phyloP scores from a whole-genome alignment of 1,140 invertebrate genomes.

The Eupeodes corollae region DNA sequence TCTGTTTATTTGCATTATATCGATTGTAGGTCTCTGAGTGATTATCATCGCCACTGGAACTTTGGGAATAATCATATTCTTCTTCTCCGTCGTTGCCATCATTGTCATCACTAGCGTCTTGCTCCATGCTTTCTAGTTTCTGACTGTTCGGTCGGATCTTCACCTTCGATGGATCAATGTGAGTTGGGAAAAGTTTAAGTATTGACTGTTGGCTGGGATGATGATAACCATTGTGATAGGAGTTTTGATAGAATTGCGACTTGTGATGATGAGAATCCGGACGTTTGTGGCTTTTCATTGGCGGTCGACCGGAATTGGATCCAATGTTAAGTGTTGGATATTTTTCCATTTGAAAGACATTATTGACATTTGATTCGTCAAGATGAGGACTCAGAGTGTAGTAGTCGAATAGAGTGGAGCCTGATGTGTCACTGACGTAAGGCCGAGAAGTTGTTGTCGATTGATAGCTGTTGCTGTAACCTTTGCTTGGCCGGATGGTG shows the following conservation, averaged over 20 bases:
- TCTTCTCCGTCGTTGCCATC: conserved; percentile 11
- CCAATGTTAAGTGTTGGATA: conserved; percentile 14
- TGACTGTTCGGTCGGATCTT: conserved; percentile 30
- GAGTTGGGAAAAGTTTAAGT: conserved; percentile 13
- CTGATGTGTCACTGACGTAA: conserved; percentile 10
- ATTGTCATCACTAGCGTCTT: conserved; percentile 20
- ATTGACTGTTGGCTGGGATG: background rate
- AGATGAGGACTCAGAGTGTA: conserved; percentile 32
- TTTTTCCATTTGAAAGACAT: conserved; percentile 21
- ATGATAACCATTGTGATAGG: background rate
- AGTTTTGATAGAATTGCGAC: background rate
- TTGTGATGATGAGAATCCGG: background rate
- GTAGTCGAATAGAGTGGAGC: conserved; percentile 5
- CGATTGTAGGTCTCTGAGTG: background rate
- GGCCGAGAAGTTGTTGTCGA: conserved; percentile 16
- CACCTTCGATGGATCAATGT: conserved; percentile 20
- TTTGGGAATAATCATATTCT: background rate
- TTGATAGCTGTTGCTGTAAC: conserved; percentile 20
- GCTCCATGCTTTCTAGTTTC: conserved; percentile 34
- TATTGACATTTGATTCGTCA: conserved; percentile 26
- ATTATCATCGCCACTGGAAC: no score
- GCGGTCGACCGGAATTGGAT: background rate
- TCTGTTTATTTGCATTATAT: background rate
- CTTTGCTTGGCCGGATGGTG: background rate
- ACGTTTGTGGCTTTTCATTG: background rate